A percentile compares a stretch with the other conserved stretches of the same genome.
Conservation (phyloP, 2,888 invertebrate genomes). For the Leistus spinibarbis region DNA sequence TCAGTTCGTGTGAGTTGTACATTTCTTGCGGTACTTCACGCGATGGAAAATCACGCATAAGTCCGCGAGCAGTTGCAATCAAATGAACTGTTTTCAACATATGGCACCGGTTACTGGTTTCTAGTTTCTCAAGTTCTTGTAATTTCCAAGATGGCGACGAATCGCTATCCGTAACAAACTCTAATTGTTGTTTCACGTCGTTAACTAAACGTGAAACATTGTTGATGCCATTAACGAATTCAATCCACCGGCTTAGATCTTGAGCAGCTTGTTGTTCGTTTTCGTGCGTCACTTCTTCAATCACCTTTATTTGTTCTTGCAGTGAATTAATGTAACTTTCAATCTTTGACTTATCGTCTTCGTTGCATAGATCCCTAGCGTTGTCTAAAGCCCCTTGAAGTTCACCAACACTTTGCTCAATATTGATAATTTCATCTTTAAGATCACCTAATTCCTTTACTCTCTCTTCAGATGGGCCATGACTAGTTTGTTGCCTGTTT, state of each 20-base stretch:
- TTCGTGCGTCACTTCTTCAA: slow-evolving; percentile 69
- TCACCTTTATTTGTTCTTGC: slow-evolving; percentile 71
- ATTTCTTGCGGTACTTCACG: slow-evolving; percentile 72
- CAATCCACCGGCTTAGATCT: slow-evolving; percentile 72
- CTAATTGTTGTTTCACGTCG: slow-evolving; percentile 61
- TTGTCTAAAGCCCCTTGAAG: slow-evolving; percentile 65
- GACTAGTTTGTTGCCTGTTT: slow-evolving; percentile 62
- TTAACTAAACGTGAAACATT: slow-evolving; percentile 63
- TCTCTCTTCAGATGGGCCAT: slow-evolving; percentile 66
- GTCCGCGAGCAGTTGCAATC: slow-evolving; percentile 65
- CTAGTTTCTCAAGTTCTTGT: slow-evolving; percentile 72
- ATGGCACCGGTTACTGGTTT: slow-evolving; percentile 68
- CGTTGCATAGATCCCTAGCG: slow-evolving; percentile 58
- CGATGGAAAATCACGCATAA: slow-evolving; percentile 72
- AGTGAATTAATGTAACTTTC: slow-evolving; percentile 64
- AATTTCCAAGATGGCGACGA: slow-evolving; percentile 71
- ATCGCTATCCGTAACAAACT: slow-evolving; percentile 66
- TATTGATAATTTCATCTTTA: slow-evolving; percentile 68
- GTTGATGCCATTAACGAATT: slow-evolving; percentile 69
- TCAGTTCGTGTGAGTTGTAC: slow-evolving; percentile 69
- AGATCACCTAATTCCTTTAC: slow-evolving; percentile 67
- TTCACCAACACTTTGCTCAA: slow-evolving; percentile 69
- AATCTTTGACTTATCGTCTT: slow-evolving; percentile 59
- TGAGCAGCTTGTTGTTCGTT: slow-evolving; percentile 64
- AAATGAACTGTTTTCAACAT: slow-evolving; percentile 67